A percentile compares a stretch with the other conserved stretches of the same genome.
phyloP scores from a whole-genome alignment of 2,113 vertebrate species.

The Heptranchias perlo region DNA sequence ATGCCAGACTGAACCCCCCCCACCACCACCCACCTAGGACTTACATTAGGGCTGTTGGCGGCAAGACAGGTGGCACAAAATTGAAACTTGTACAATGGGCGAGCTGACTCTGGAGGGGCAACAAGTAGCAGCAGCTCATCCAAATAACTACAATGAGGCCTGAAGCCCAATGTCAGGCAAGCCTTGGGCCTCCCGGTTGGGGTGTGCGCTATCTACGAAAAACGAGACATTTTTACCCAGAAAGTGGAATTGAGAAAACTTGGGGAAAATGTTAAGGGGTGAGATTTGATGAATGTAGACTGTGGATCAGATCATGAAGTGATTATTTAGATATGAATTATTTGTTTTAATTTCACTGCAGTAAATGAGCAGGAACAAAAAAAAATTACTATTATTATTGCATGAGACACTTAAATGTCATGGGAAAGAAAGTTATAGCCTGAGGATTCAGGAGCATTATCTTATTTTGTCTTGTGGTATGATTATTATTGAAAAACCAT shows the following conservation, averaged over 20 bases:
- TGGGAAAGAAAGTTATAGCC: neutral
- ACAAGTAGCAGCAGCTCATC: neutral
- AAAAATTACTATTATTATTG: neutral
- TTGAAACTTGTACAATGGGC: neutral
- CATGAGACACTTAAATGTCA: neutral
- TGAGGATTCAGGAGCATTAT: neutral
- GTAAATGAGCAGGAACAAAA: neutral
- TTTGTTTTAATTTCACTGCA: neutral
- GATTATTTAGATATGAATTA: neutral
- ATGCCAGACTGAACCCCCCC: no score
- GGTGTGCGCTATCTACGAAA: neutral
- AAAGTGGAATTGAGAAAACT: neutral
- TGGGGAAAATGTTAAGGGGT: neutral
- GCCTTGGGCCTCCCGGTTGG: neutral
- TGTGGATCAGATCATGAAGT: neutral
- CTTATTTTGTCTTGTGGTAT: neutral
- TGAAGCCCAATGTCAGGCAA: neutral
- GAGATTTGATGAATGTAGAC: no score
- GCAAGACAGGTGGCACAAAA: neutral
- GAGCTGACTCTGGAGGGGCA: neutral
- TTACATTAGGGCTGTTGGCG: no score
- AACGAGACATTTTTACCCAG: neutral
- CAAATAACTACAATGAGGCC: neutral
- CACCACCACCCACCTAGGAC: no score
- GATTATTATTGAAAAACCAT: neutral